phyloP scores from a whole-genome alignment of 2,888 invertebrate genomes.

The Ctenicera cuprea region DNA sequence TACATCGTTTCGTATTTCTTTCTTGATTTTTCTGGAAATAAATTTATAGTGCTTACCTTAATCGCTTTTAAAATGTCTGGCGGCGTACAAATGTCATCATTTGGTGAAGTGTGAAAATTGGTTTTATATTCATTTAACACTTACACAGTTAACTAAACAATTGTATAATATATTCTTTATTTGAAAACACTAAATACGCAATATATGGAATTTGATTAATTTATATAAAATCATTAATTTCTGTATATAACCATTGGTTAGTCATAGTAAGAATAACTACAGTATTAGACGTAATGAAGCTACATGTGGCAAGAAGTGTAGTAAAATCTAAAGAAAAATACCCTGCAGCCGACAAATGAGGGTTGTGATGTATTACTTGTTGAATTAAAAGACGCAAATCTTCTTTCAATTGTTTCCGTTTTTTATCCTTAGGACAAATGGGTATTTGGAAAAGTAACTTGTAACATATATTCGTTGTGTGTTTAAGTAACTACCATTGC shows the following conservation, averaged over 20 bases:
- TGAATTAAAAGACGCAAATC: background rate
- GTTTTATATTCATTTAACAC: too few relatives aligned
- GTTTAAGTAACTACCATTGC: background rate
- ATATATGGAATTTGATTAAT: too few relatives aligned
- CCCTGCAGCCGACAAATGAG: slow-evolving; percentile 43
- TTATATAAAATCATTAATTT: background rate
- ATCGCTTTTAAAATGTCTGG: too few relatives aligned
- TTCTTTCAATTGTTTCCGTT: background rate
- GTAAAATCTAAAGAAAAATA: slow-evolving; percentile 52
- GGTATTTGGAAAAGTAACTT: background rate
- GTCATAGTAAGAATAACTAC: slow-evolving; percentile 32
- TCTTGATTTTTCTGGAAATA: too few relatives aligned
- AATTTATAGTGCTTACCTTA: too few relatives aligned
- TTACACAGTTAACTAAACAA: too few relatives aligned
- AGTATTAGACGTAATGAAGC: slow-evolving; percentile 44
- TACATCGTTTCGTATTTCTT: too few relatives aligned
- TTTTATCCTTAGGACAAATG: background rate
- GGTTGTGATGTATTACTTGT: background rate
- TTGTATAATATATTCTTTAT: too few relatives aligned
- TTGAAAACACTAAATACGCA: too few relatives aligned
- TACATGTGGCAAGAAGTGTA: slow-evolving; percentile 46
- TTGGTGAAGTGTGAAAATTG: too few relatives aligned
- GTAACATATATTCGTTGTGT: background rate
- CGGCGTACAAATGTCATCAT: too few relatives aligned
- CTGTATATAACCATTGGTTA: background rate